These are phyloP conservation scores for Hoplostethus mediterraneus DNA, from an alignment of 2,797 vertebrate genomes.

Conservation along the genomic window DNA sequence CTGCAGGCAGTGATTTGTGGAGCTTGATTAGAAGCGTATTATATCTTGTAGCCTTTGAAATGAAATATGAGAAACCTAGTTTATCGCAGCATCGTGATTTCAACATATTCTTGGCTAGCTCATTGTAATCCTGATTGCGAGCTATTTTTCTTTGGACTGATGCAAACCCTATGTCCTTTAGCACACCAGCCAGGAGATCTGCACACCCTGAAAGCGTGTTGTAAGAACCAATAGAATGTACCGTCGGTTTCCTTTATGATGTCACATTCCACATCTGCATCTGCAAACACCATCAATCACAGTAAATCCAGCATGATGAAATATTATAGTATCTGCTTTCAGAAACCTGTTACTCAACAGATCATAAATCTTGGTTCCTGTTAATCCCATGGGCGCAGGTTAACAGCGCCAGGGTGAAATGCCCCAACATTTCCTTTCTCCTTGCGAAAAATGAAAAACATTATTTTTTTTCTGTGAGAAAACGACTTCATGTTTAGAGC, in stretches of 20 bases:
- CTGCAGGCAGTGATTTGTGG: constrained; percentile 1
- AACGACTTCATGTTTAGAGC: background rate
- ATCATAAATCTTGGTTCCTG: background rate
- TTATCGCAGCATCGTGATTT: constrained; percentile 10
- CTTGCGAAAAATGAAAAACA: too few species aligned
- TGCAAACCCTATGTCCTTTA: background rate
- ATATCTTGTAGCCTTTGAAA: background rate
- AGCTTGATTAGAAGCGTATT: background rate
- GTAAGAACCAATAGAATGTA: background rate
- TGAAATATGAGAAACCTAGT: background rate
- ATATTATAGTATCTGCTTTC: background rate
- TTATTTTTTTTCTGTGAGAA: background rate
- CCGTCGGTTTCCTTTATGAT: background rate
- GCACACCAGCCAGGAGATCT: background rate
- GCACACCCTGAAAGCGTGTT: background rate
- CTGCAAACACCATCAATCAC: background rate
- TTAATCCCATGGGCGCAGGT: background rate
- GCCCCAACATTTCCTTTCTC: background rate
- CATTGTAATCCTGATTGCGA: background rate
- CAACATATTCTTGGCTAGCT: constrained; percentile 6
- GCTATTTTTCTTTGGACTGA: constrained; percentile 13
- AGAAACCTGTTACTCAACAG: constrained; percentile 1
- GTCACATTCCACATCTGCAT: background rate
- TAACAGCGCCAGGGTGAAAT: background rate
- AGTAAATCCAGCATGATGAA: background rate